Evolutionary conservation across 1,140 invertebrate species (phyloP), one percentile per base, ranked within the genome.

Genomic region (Drosophila saltans): DNA sequence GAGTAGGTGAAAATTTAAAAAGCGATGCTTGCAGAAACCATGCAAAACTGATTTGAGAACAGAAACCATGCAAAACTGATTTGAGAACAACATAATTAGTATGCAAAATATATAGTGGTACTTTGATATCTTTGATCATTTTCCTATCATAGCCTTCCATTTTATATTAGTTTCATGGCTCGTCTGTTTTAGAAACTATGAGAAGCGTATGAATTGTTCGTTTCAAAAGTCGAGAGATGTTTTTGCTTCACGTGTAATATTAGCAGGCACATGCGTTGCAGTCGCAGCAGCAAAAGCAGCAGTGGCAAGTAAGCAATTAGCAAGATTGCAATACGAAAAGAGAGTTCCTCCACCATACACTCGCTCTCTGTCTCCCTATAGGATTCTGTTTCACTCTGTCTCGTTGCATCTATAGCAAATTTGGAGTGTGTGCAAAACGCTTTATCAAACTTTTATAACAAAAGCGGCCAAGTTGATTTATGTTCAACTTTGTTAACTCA

Each of bases 391-490:
- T 36, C 33, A 8, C 4, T 40, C 36, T 56, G 26, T 71, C 57
- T 66, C 56, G 55, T 55, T 66, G 66, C 45, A 26, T 26, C 21
- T 26, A 52, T 1, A 26, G 21, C 9, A 52, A 52, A 52, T 52
- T 68, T 28, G 72, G 75, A 57, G 63, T 77, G 66, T 78, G 75
- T 88, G 82, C 75, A 88, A 88, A 89, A 84, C 84, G 80, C 84
- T 89, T 88, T 88, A 88, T 88, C 84, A 88, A 88, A 89, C 69
- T 88, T 88, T 89, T 88, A 83, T 89, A 88, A 88, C 84, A 88
- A 88, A 52, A 84, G 84, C 76, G 68, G 77, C 65, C 77, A 63
- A 78, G 72, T 89, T 89, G 84, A 89, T 89, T 89, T 89, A 89
- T 89, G 84, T 59, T 89, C 80, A 89, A 88, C 84, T 89, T 89